Percentiles rank a stretch among this genome's conserved stretches.
Evolutionary conservation across 1,140 invertebrate species (phyloP).

Genomic region (Drosophila bocqueti): DNA sequence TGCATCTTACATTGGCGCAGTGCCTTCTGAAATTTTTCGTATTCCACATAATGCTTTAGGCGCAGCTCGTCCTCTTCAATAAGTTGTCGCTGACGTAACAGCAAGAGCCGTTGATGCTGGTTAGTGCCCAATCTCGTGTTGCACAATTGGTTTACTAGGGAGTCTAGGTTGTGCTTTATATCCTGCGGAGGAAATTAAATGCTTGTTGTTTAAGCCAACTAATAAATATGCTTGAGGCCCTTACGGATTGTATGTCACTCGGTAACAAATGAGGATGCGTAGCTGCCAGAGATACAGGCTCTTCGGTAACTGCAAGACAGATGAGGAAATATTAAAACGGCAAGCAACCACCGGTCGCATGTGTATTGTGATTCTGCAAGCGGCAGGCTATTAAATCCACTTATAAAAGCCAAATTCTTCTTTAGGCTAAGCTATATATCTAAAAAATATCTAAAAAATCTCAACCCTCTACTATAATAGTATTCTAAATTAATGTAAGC

Average conservation of each 20-base stretch:
- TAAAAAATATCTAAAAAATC: too few relatives aligned
- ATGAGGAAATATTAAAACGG: background rate
- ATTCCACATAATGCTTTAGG: conserved; percentile 84
- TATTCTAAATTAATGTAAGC: too few relatives aligned
- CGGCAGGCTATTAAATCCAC: too few relatives aligned
- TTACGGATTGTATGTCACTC: conserved; percentile 83
- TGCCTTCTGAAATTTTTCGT: conserved; percentile 84
- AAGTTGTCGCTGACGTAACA: conserved; percentile 82
- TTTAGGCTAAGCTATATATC: too few relatives aligned
- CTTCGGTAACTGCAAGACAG: conserved; percentile 65
- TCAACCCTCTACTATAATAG: too few relatives aligned
- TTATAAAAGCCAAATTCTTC: too few relatives aligned
- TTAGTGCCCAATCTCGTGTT: conserved; percentile 82
- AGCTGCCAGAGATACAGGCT: conserved; percentile 79
- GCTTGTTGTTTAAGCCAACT: background rate
- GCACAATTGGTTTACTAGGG: conserved; percentile 79
- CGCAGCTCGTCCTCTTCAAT: conserved; percentile 84
- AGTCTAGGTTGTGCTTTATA: conserved; percentile 84
- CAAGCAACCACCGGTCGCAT: background rate
- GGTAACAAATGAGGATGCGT: conserved; percentile 82
- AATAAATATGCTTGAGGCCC: background rate
- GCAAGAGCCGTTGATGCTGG: conserved; percentile 78
- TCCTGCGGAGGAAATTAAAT: conserved; percentile 47
- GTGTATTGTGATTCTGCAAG: too few relatives aligned
- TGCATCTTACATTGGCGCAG: conserved; percentile 74